Conservation (phyloP, 2,113 vertebrate species). For the Monopterus albus region DNA sequence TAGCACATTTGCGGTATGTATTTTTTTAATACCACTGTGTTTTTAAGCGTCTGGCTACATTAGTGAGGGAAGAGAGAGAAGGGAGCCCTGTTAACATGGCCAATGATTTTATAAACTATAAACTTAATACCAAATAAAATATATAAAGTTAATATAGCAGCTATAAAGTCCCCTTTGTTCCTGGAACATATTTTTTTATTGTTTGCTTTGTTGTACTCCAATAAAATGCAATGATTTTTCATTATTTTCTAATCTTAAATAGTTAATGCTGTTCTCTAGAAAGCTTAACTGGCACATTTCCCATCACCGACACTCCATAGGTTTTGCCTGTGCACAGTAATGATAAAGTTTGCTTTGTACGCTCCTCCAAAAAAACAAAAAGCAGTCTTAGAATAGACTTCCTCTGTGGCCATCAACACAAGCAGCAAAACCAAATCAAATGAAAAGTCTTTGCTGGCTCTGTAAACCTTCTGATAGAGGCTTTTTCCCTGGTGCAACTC, state of each 20-base stretch:
- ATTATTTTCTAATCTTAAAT: slow-evolving; percentile 1
- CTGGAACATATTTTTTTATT: neutral
- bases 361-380: slow-evolving; percentile 33
- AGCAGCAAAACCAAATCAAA: slow-evolving; percentile 48
- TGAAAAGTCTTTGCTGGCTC: slow-evolving; percentile 22
- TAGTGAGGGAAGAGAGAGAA: neutral
- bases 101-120: slow-evolving; percentile 30
- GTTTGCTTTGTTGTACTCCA: slow-evolving; percentile 5
- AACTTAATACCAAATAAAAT: slow-evolving; percentile 10
- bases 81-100: neutral
- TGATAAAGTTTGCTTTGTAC: slow-evolving; percentile 31
- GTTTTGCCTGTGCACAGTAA: slow-evolving; percentile 10
- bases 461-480: slow-evolving; percentile 26
- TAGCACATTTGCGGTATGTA: neutral
- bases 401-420: slow-evolving; percentile 48
- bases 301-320: neutral
- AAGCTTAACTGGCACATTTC: slow-evolving; percentile 22
- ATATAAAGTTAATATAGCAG: neutral
- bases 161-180: slow-evolving; percentile 2
- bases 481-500: slow-evolving; percentile 25
- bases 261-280: neutral
- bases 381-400: slow-evolving; percentile 38
- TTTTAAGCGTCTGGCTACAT: slow-evolving; percentile 10
- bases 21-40: slow-evolving; percentile 5
- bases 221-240: neutral